Evolutionary conservation across 2,888 invertebrate genomes (phyloP), one percentile per base, ranked within the genome.

Genomic region (Gnatocerus cornutus): DNA sequence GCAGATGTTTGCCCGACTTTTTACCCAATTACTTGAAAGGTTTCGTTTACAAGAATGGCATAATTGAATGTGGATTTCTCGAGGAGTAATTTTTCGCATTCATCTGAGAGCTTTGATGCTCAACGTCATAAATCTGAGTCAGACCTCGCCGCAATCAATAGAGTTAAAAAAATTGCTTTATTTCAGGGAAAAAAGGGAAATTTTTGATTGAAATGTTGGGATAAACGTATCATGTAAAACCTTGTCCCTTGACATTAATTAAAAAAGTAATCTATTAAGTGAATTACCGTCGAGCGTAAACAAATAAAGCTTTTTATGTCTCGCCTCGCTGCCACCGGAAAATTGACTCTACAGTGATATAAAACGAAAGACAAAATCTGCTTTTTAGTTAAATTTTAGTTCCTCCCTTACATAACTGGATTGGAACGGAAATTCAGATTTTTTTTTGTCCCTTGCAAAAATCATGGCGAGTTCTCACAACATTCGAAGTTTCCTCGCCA

Each of bases 251-350:
- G 53, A 37, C 33, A 33, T 12, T 37, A 37, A 53, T 53, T 53
- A 37, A 53, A 53, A 53, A 53, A 53, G 13, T 50, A 10, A 50
- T 50, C 50, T 50, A 9, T 53, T 53, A 53, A 53, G 13, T 53
- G 33, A 53, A 33, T 37, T 53, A 53, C 37, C 14, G 37, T 30
- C 9, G 2, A 53, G 53, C 53, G 50, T 50, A 50, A 50, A 50
- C 50, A 50, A 29, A 30, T 50, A 50, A 30, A 27, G 12, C 30
- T 50, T 29, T 50, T 50, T 29, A 50, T 50, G 29, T 27, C 46
- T 46, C 14, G 50, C n/a, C 8, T 3, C 12, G 30, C 14, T 29
- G 50, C 10, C 10, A 50, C 29, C 30, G 50, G 30, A 50, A 50
- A 29, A 50, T 50, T 30, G 50, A 50, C 50, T 50, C n/a, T 50